phyloP scores from a whole-genome alignment of 2,797 vertebrate species.

The Carapus acus region DNA sequence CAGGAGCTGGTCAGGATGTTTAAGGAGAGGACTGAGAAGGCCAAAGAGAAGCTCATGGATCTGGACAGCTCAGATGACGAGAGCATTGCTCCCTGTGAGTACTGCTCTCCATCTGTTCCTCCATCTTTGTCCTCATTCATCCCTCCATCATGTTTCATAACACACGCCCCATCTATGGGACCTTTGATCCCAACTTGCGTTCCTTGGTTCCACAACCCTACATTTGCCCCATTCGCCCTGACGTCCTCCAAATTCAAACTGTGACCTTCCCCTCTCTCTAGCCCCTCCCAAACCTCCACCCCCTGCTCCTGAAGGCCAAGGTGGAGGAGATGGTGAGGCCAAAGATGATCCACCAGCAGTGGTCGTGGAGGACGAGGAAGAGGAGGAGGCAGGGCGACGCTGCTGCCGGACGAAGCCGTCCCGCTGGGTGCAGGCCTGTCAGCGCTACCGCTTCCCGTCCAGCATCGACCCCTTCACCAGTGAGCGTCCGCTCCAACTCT shows the following conservation, averaged over 20 bases:
- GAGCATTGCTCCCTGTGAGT: conserved; percentile 80
- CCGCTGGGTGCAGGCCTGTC: conserved; percentile 65
- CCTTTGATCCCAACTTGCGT: no score
- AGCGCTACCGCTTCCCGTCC: conserved; percentile 77
- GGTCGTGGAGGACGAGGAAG: conserved; percentile 8
- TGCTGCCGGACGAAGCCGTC: conserved; percentile 79
- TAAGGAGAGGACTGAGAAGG: conserved; percentile 87
- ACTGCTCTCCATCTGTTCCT: no score
- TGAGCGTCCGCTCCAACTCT: conserved; percentile 66
- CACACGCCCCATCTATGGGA: no score
- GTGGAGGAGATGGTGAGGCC: conserved; percentile 15
- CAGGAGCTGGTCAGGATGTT: conserved; percentile 95
- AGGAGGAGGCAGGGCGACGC: conserved; percentile 53
- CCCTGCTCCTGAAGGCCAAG: conserved; percentile 44
- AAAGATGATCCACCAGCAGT: conserved; percentile 37
- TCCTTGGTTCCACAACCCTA: no score
- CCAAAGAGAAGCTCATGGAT: conserved; percentile 91
- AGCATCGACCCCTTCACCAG: conserved; percentile 96
- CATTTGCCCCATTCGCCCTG: no score
- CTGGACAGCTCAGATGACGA: conserved; percentile 88
- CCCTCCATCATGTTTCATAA: no score
- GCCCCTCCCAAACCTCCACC: conserved; percentile 69
- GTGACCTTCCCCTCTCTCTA: conserved; percentile 37
- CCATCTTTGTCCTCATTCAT: no score
- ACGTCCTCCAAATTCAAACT: no score